These are phyloP conservation scores for Clunio marinus DNA, from an alignment of 2,888 invertebrate species.

Conservation along the genomic window DNA sequence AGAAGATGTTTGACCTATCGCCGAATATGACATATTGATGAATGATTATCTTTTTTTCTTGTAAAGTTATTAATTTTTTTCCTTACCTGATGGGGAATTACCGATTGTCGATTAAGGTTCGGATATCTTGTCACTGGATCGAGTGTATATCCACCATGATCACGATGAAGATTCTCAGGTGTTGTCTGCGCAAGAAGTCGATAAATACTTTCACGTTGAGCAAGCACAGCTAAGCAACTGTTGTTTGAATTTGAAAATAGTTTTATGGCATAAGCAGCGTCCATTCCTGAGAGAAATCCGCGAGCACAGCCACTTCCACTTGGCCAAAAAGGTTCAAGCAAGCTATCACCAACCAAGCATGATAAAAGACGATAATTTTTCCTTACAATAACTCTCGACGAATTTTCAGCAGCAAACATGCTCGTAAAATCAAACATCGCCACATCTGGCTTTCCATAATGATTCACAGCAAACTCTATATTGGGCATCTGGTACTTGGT, in stretches of 20 bases:
- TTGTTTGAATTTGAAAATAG: constrained; percentile 70
- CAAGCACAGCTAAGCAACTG: constrained; percentile 69
- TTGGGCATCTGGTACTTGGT: constrained; percentile 81
- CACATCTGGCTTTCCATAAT: constrained; percentile 95
- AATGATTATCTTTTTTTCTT: too few relatives aligned
- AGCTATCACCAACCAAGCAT: constrained; percentile 91
- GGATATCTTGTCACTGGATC: constrained; percentile 85
- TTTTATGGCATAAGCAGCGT: constrained; percentile 92
- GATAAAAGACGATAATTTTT: constrained; percentile 77
- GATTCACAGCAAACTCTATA: constrained; percentile 93
- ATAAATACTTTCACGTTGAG: constrained; percentile 93
- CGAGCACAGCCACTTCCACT: constrained; percentile 97
- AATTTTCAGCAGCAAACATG: constrained; percentile 96
- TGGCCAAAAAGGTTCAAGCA: constrained; percentile 98
- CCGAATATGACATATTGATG: too few relatives aligned
- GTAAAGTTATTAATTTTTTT: too few relatives aligned
- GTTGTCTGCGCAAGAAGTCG: constrained; percentile 82
- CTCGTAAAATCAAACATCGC: constrained; percentile 99
- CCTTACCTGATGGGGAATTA: constrained; percentile 63
- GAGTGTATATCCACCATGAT: constrained; percentile 78
- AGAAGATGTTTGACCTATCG: constrained; percentile 60
- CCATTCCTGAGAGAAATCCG: constrained; percentile 92
- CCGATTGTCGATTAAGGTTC: constrained; percentile 71
- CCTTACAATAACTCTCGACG: constrained; percentile 71
- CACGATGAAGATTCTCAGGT: constrained; percentile 90